phyloP scores from a whole-genome alignment of 1,140 invertebrate genomes.

The Campoletis sonorensis region DNA sequence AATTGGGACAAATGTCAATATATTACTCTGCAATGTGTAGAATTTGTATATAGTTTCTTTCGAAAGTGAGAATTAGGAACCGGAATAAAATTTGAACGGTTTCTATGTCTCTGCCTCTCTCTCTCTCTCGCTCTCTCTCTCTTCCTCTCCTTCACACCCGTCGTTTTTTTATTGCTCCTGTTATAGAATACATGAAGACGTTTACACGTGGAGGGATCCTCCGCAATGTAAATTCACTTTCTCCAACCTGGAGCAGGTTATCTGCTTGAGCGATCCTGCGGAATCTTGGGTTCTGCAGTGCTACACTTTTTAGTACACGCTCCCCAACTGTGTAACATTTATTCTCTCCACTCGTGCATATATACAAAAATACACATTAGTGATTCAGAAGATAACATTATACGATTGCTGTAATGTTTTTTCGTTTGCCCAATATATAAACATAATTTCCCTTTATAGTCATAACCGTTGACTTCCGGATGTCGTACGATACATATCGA shows the following conservation, averaged over 20 bases:
- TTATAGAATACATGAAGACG: neutral
- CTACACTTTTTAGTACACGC: neutral
- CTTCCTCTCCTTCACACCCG: no score
- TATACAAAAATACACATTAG: neutral
- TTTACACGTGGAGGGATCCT: neutral
- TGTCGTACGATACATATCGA: no score
- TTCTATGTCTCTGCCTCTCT: no score
- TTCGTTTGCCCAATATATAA: neutral
- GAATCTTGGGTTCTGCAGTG: neutral
- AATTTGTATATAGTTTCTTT: no score
- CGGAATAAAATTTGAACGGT: no score
- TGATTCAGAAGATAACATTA: neutral
- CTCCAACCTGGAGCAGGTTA: slow-evolving; percentile 1
- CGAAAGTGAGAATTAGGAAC: no score
- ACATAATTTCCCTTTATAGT: neutral
- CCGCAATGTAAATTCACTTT: slow-evolving; percentile 2
- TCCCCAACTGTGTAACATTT: neutral
- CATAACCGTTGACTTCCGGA: no score
- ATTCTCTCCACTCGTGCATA: neutral
- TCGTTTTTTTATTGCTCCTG: neutral
- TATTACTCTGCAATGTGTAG: no score
- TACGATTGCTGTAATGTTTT: neutral
- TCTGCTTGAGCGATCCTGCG: neutral
- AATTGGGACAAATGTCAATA: no score
- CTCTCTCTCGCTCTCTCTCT: no score